Percentiles rank a stretch among this genome's conserved stretches.
phyloP scores from a whole-genome alignment of 2,113 vertebrate genomes.

The Halcyon senegalensis region DNA sequence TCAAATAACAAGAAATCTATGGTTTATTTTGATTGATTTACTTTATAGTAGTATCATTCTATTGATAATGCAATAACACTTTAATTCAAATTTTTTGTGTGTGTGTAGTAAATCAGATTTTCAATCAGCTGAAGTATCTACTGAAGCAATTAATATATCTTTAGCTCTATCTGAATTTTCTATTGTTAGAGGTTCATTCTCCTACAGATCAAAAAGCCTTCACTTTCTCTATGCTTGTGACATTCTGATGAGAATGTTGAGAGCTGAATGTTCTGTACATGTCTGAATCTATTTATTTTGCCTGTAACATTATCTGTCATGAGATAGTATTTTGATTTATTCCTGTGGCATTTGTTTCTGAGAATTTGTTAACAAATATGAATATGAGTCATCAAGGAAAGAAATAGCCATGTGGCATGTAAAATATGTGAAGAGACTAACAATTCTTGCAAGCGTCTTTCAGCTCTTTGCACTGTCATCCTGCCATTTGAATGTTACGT shows the following conservation, averaged over 20 bases:
- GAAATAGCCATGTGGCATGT: neutral
- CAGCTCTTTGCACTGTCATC: neutral
- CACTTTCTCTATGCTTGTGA: neutral
- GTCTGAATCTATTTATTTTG: neutral
- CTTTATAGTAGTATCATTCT: neutral
- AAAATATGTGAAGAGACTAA: neutral
- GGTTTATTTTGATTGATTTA: slow-evolving; percentile 36
- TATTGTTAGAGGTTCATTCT: neutral
- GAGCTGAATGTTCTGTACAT: neutral
- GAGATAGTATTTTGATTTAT: neutral
- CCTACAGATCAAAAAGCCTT: neutral
- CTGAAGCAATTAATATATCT: neutral
- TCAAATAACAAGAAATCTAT: slow-evolving; percentile 16
- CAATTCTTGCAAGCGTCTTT: neutral
- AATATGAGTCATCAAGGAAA: neutral
- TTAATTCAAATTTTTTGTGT: neutral
- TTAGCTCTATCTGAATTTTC: neutral
- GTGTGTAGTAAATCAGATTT: neutral
- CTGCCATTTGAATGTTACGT: neutral
- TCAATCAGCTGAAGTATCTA: neutral
- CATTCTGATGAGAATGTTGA: neutral
- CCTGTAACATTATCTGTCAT: neutral
- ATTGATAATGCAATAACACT: neutral
- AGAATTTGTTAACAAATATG: slow-evolving; percentile 13
- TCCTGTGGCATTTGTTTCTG: neutral